Percentiles rank a stretch among this genome's conserved stretches.
Conservation (phyloP, 1,140 invertebrate species). For the Orius insidiosus region DNA sequence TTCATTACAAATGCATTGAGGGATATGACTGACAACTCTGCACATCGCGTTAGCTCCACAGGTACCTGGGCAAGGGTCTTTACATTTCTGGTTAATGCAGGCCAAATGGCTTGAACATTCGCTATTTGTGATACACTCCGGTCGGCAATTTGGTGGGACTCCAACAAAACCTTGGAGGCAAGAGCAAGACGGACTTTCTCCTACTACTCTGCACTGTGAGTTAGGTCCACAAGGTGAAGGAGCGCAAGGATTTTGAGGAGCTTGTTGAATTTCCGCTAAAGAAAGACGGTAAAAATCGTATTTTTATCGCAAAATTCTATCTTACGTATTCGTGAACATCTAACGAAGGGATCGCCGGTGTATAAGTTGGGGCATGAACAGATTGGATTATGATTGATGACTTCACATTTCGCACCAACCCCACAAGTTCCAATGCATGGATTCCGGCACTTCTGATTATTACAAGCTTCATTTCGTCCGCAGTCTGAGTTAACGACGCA, state of each 20-base stretch:
- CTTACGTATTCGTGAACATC: constrained; percentile 41
- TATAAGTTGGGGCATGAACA: constrained; percentile 37
- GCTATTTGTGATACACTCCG: constrained; percentile 44
- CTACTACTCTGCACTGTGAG: constrained; percentile 38
- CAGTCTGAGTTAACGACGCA: constrained; percentile 58
- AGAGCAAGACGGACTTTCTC: constrained; percentile 39
- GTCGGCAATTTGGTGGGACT: constrained; percentile 41
- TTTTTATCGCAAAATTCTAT: constrained; percentile 20
- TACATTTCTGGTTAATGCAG: constrained; percentile 51
- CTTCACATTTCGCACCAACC: constrained; percentile 35
- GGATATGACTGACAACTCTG: constrained; percentile 49
- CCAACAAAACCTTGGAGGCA: constrained; percentile 43
- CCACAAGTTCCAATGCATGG: constrained; percentile 60
- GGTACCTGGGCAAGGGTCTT: constrained; percentile 44
- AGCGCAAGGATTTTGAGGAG: constrained; percentile 35
- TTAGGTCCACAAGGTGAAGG: constrained; percentile 56
- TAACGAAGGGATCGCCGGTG: constrained; percentile 38
- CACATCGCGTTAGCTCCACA: constrained; percentile 52
- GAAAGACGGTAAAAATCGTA: constrained; percentile 12
- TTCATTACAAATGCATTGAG: constrained; percentile 44
- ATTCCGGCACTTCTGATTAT: constrained; percentile 50
- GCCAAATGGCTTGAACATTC: constrained; percentile 45
- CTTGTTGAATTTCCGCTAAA: constrained; percentile 8
- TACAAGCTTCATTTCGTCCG: constrained; percentile 45
- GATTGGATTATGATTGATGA: constrained; percentile 35